Evolutionary conservation across 2,797 vertebrate species (phyloP), one percentile per base, ranked within the genome.

Genomic region (Sebastes flavidus): DNA sequence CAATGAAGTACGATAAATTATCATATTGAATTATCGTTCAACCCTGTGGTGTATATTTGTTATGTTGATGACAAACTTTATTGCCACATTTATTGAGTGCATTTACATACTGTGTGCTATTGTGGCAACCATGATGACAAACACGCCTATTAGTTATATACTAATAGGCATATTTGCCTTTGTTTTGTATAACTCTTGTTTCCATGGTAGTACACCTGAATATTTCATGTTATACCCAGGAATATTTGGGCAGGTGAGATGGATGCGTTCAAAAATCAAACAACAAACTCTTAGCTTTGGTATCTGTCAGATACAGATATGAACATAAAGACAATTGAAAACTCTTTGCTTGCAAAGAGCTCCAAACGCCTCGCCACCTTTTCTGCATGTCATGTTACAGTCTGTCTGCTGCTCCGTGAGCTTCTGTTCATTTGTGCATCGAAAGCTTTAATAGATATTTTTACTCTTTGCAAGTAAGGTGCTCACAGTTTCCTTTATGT

Each of bases 321-420:
- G 14, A 18, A 18, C 42, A 46, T 46, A 16, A 46, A 46, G 42
- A 46, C 42, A 46, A 79, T 30, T 73, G 65, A 62, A 75, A 77
- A 65, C 5, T 71, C 65, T 86, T 79, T 77, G 65, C 75, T 73
- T 56, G 58, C 42, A 74, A 71, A 76, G 14, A 74, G 65, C 54
- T 61, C 55, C 59, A 30, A 81, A 73, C 42, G 1, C 36, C 12
- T 49, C 7, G 56, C 70, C 49, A 22, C 72, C 74, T 82, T 42
- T 61, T 78, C 27, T 67, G 34, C 65, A 68, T 61, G 58, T 79
- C 52, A 59, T 70, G 67, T 80, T 68, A 38, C 42, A 82, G 75
- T 54, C 58, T 30, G 20, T 58, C 30, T 60, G 59, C 36, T 65
- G 62, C 63, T 73, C 8, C 20, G 7, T 42, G 49, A 20, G 38